These are phyloP conservation scores for Tor tambroides DNA, from an alignment of 2,113 vertebrate genomes.

Conservation along the genomic window DNA sequence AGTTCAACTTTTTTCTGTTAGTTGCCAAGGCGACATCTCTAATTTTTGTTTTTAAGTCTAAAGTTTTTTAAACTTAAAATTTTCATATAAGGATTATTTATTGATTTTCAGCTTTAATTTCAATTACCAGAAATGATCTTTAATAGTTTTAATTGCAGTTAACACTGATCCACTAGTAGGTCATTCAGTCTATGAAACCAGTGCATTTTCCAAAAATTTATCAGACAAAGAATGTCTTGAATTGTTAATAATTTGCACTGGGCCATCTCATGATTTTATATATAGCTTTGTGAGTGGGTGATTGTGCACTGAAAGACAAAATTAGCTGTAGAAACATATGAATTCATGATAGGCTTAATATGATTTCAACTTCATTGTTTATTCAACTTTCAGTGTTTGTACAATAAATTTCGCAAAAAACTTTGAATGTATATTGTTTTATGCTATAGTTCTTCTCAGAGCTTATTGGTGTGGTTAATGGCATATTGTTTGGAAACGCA, in stretches of 20 bases:
- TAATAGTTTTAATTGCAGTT: not conserved
- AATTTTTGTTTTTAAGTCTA: too few species aligned
- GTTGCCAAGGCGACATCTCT: too few species aligned
- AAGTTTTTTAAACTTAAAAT: too few species aligned
- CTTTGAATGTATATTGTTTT: not conserved
- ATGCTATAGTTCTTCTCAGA: not conserved
- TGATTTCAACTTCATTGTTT: not conserved
- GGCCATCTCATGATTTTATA: not conserved
- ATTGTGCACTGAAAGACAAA: not conserved
- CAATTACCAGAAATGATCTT: not conserved
- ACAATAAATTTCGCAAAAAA: not conserved
- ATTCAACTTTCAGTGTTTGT: not conserved
- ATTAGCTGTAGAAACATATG: not conserved
- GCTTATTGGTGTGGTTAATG: not conserved
- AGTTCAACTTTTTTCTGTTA: too few species aligned
- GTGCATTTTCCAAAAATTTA: not conserved
- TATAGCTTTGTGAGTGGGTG: not conserved
- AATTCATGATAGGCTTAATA: not conserved
- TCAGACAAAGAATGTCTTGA: not conserved
- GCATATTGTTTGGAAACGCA: not conserved
- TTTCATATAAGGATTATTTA: not conserved
- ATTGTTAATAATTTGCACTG: not conserved
- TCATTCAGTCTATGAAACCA: not conserved
- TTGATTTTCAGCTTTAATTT: not conserved
- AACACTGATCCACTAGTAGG: not conserved